phyloP scores from a whole-genome alignment of 2,888 invertebrate genomes.

The Plagodis pulveraria region DNA sequence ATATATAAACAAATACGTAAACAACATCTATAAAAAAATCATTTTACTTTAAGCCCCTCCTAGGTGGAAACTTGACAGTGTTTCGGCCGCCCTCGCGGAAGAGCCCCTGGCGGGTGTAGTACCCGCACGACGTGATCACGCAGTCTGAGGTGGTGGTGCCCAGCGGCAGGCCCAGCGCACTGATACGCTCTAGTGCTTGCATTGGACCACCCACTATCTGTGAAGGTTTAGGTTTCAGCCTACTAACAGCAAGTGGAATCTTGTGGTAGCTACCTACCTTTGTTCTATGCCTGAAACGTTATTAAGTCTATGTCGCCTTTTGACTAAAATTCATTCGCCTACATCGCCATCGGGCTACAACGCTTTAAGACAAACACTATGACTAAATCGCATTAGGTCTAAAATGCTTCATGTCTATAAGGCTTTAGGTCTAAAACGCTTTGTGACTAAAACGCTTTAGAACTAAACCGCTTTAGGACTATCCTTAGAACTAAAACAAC shows the following conservation, averaged over 20 bases:
- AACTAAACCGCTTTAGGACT: too few relatives aligned
- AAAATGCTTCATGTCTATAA: too few relatives aligned
- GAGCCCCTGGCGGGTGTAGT: slow-evolving; percentile 58
- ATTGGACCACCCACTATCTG: slow-evolving; percentile 69
- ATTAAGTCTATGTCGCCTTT: too few relatives aligned
- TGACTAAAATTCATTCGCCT: too few relatives aligned
- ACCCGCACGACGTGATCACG: slow-evolving; percentile 63
- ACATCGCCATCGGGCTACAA: too few relatives aligned
- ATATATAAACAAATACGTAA: neutral
- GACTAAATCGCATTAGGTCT: too few relatives aligned
- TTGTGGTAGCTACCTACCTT: too few relatives aligned
- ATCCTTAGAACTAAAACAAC: too few relatives aligned
- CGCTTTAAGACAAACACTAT: too few relatives aligned
- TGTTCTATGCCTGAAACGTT: too few relatives aligned
- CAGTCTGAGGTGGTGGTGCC: slow-evolving; percentile 67
- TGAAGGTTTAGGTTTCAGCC: neutral
- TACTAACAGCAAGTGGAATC: neutral
- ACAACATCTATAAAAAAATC: neutral
- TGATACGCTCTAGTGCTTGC: slow-evolving; percentile 71
- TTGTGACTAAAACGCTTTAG: too few relatives aligned
- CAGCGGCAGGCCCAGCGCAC: slow-evolving; percentile 72
- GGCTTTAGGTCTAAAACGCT: too few relatives aligned
- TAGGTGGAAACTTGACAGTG: slow-evolving; percentile 67
- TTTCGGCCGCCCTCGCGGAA: slow-evolving; percentile 64
- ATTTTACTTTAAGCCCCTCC: slow-evolving; percentile 45